phyloP scores from a whole-genome alignment of 2,888 invertebrate species.

The Cerceris ruficornis region DNA sequence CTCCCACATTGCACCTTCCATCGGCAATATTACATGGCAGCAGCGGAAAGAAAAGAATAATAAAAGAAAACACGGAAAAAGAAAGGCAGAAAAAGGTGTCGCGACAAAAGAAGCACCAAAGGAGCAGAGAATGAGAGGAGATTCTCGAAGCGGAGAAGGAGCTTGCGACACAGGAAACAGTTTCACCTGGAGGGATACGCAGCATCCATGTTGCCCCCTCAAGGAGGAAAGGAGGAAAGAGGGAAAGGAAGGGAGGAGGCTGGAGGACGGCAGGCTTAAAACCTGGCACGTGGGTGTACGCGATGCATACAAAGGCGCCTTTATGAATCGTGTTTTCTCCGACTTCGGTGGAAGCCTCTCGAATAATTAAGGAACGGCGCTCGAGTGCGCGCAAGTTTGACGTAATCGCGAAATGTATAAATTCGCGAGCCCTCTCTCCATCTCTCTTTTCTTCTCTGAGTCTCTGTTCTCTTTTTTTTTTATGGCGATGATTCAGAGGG shows the following conservation, averaged over 20 bases:
- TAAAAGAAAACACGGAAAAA: conserved; percentile 11
- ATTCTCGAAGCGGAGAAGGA: conserved; percentile 68
- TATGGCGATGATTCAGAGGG: conserved; percentile 45
- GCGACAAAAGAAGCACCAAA: not conserved
- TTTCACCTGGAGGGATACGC: conserved; percentile 73
- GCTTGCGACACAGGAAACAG: conserved; percentile 79
- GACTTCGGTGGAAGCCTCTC: conserved; percentile 61
- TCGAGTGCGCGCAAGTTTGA: conserved; percentile 20
- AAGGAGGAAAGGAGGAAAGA: not conserved
- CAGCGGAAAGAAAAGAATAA: no score
- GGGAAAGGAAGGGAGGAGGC: not conserved
- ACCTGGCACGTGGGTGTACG: conserved; percentile 71
- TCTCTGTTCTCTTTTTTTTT: conserved; percentile 1
- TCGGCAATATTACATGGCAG: no score
- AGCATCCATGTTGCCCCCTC: conserved; percentile 49
- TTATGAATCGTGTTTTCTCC: conserved; percentile 72
- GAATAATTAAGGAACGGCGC: conserved; percentile 46
- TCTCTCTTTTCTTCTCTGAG: conserved; percentile 9
- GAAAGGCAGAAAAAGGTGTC: not conserved
- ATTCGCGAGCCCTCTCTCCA: conserved; percentile 17
- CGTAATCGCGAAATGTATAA: conserved; percentile 42
- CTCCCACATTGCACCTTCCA: no score
- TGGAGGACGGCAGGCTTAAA: conserved; percentile 31
- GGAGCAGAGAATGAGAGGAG: conserved; percentile 51
- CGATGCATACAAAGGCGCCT: conserved; percentile 70